Percentiles rank a stretch among this genome's conserved stretches.
phyloP scores from a whole-genome alignment of 2,888 invertebrate species.

The Dasypolia templi region DNA sequence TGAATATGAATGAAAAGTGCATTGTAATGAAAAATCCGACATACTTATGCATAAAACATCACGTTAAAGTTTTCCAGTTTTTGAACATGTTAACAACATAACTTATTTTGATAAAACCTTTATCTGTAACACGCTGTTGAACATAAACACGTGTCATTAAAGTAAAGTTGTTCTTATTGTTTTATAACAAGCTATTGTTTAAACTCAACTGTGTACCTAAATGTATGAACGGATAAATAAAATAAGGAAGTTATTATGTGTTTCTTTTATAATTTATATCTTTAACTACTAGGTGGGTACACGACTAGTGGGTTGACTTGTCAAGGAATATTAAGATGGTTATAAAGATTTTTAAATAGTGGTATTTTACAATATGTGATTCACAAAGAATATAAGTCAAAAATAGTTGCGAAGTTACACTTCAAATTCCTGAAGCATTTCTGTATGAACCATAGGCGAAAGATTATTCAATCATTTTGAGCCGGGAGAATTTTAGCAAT shows the following conservation, averaged over 20 bases:
- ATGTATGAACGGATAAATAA: conserved; percentile 70
- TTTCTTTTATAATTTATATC: conserved; percentile 55
- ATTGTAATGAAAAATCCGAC: too few species aligned
- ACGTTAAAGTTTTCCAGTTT: background rate
- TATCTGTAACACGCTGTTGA: conserved; percentile 35
- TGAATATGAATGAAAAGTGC: too few species aligned
- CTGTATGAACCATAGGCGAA: too few species aligned
- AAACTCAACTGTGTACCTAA: conserved; percentile 69
- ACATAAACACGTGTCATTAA: conserved; percentile 58
- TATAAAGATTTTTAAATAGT: too few species aligned
- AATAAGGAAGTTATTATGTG: conserved; percentile 76
- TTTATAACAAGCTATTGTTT: conserved; percentile 80
- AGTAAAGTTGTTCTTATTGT: conserved; percentile 68
- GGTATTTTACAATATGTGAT: too few species aligned
- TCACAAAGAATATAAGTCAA: too few species aligned
- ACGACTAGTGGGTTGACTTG: background rate
- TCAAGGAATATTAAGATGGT: too few species aligned
- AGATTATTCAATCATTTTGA: too few species aligned
- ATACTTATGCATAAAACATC: background rate
- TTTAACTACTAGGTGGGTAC: background rate
- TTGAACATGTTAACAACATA: background rate
- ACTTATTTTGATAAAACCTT: conserved; percentile 35
- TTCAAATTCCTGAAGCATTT: too few species aligned
- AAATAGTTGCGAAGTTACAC: too few species aligned
- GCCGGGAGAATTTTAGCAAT: too few species aligned